phyloP scores from a whole-genome alignment of 2,113 vertebrate species.

The Apaloderma vittatum region DNA sequence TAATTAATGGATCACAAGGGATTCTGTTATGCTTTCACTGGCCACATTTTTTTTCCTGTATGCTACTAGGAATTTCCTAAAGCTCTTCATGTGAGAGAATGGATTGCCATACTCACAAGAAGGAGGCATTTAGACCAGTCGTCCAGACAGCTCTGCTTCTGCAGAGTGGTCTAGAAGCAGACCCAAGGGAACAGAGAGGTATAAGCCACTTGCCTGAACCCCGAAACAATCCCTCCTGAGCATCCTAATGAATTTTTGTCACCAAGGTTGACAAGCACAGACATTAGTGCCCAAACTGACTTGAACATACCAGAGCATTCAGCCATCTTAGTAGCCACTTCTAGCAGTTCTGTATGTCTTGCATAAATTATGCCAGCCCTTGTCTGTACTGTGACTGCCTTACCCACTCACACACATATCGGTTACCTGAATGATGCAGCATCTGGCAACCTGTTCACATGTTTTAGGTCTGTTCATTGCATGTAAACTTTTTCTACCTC shows the following conservation, averaged over 20 bases:
- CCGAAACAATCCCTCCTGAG: neutral
- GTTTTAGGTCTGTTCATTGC: neutral
- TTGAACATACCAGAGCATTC: fast-evolving
- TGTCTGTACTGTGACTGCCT: neutral
- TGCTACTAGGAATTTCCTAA: neutral
- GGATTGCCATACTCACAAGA: neutral
- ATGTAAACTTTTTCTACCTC: neutral
- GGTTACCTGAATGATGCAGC: neutral
- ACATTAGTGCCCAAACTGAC: neutral
- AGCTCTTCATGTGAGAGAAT: neutral
- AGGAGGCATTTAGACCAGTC: neutral
- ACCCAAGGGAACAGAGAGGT: neutral
- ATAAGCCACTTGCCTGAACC: neutral
- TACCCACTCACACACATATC: fast-evolving
- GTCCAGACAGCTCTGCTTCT: too few species aligned
- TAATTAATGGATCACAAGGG: neutral
- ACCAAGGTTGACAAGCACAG: neutral
- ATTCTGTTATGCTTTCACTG: neutral
- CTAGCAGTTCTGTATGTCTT: neutral
- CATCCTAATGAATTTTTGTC: neutral
- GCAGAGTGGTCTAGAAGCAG: neutral
- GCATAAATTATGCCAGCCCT: neutral
- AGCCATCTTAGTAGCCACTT: neutral
- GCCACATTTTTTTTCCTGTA: neutral
- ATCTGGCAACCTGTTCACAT: neutral